phyloP scores from a whole-genome alignment of 2,113 vertebrate species.

The Pan troglodytes region NHGRI_mPanTro3-v2.1_pri NC_072407.2:130272001-130272500 shows the following conservation, averaged over 20 bases:
- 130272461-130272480: not conserved
- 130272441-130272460: rapidly evolving
- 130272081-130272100: not conserved
- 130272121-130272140: not conserved
- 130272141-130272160: not conserved
- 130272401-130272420: not conserved
- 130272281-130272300: not conserved
- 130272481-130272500: not conserved
- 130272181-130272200: not conserved
- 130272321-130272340: not conserved
- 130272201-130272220: not conserved
- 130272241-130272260: not conserved
- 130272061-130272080: not conserved
- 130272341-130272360: not conserved
- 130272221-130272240: not conserved
- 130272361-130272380: not conserved
- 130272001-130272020: not conserved
- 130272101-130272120: not conserved
- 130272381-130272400: not conserved
- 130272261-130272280: not conserved
- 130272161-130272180: not conserved
- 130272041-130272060: not conserved
- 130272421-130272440: rapidly evolving
- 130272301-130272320: not conserved
- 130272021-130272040: not conserved